Evolutionary conservation across 2,113 vertebrate genomes (phyloP).

Genomic region (Poeciliopsis occidentalis): DNA sequence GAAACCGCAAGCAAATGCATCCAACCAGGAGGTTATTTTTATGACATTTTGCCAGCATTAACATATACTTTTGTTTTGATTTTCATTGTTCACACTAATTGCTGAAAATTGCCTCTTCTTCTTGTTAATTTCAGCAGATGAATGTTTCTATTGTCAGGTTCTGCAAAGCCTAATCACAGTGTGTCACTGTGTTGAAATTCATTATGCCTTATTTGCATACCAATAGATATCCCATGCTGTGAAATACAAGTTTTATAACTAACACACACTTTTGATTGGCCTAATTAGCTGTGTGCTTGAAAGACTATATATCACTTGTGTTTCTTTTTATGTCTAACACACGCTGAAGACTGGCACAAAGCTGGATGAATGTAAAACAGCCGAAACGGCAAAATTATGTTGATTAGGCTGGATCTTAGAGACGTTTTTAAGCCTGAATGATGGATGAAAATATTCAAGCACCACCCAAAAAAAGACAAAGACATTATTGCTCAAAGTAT

Average conservation of each 20-base stretch:
- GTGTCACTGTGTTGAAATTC: slow-evolving; percentile 50
- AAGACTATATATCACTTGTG: slow-evolving; percentile 18
- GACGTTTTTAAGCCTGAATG: neutral
- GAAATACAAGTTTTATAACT: slow-evolving; percentile 43
- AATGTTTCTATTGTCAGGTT: slow-evolving; percentile 57
- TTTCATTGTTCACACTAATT: slow-evolving; percentile 55
- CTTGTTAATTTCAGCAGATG: slow-evolving; percentile 50
- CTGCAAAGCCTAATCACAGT: slow-evolving; percentile 41
- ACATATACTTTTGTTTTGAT: neutral
- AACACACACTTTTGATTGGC: slow-evolving; percentile 49
- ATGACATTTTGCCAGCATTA: slow-evolving; percentile 9
- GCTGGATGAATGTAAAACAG: slow-evolving; percentile 9
- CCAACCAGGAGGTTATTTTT: neutral
- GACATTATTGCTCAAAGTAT: no score
- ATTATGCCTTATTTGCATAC: slow-evolving; percentile 66
- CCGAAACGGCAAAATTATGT: neutral
- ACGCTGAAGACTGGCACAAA: slow-evolving; percentile 19
- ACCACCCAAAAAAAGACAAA: no score
- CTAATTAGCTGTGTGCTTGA: slow-evolving; percentile 50
- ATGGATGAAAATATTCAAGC: neutral
- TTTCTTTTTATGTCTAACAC: slow-evolving; percentile 5
- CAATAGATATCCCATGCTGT: slow-evolving; percentile 50
- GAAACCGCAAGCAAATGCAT: slow-evolving; percentile 16
- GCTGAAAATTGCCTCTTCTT: slow-evolving; percentile 30
- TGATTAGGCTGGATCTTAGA: neutral